Evolutionary conservation across 2,888 invertebrate genomes (phyloP).

Genomic region (Acanthosepion lycidas): DNA sequence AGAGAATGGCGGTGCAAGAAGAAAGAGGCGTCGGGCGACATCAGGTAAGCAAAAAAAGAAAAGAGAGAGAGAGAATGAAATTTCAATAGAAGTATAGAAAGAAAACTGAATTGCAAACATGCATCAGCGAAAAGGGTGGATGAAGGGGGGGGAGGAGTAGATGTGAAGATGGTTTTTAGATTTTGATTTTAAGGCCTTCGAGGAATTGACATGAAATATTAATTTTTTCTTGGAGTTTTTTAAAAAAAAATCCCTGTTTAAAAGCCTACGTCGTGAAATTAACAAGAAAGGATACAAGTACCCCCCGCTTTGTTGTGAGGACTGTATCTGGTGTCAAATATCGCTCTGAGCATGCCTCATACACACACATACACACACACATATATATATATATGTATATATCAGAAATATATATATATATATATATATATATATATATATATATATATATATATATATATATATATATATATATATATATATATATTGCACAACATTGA

Average conservation of each 20-base stretch:
- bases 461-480: no score
- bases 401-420: no score
- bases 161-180: no score
- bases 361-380: neutral
- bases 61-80: neutral
- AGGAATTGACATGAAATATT: no score
- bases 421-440: neutral
- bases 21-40: neutral
- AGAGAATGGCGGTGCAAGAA: neutral
- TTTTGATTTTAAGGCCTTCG: no score
- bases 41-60: neutral
- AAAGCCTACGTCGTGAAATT: slow-evolving; percentile 9
- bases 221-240: no score
- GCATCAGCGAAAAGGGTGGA: no score
- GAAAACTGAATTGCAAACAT: neutral
- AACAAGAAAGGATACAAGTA: neutral
- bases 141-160: no score
- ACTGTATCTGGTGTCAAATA: neutral
- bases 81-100: neutral
- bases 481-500: no score
- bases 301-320: neutral
- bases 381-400: neutral
- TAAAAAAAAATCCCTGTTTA: neutral
- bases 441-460: no score
- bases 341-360: neutral